A percentile compares a stretch with the other conserved stretches of the same genome.
These are phyloP conservation scores for Leguminivora glycinivorella DNA, from an alignment of 1,140 invertebrate genomes.

Conservation along the genomic window DNA sequence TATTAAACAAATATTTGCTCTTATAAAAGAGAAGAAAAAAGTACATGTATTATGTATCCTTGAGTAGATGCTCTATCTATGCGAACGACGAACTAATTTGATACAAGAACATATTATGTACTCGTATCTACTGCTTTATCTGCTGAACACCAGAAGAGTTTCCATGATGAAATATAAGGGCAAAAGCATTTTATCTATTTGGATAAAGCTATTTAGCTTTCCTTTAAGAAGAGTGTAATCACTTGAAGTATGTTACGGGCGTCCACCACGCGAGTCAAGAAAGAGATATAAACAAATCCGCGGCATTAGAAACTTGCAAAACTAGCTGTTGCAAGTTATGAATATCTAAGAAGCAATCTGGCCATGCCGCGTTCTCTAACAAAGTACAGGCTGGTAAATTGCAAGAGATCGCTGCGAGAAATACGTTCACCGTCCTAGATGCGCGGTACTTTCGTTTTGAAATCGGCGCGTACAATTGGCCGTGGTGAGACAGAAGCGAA, in stretches of 20 bases:
- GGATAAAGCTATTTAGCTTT: background rate
- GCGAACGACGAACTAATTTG: no score
- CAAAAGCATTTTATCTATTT: background rate
- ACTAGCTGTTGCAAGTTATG: constrained; percentile 55
- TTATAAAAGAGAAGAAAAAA: no score
- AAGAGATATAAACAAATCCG: constrained; percentile 40
- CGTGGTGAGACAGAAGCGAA: constrained; percentile 68
- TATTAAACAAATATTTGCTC: no score
- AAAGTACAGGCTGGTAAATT: constrained; percentile 60
- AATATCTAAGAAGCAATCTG: constrained; percentile 54
- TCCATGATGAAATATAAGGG: no score
- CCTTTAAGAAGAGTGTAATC: background rate
- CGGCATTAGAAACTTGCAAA: constrained; percentile 52
- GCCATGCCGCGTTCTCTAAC: constrained; percentile 52
- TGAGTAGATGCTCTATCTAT: no score
- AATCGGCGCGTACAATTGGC: constrained; percentile 76
- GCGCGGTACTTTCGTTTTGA: constrained; percentile 78
- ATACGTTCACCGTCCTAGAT: constrained; percentile 78
- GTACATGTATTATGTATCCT: no score
- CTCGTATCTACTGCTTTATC: no score
- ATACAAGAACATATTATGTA: no score
- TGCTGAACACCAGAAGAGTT: no score
- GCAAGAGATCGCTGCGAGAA: constrained; percentile 72
- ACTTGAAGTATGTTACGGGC: background rate
- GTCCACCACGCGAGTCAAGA: constrained; percentile 8